Conservation (phyloP, 2,797 vertebrate genomes). For the Geotrypetes seraphini region DNA sequence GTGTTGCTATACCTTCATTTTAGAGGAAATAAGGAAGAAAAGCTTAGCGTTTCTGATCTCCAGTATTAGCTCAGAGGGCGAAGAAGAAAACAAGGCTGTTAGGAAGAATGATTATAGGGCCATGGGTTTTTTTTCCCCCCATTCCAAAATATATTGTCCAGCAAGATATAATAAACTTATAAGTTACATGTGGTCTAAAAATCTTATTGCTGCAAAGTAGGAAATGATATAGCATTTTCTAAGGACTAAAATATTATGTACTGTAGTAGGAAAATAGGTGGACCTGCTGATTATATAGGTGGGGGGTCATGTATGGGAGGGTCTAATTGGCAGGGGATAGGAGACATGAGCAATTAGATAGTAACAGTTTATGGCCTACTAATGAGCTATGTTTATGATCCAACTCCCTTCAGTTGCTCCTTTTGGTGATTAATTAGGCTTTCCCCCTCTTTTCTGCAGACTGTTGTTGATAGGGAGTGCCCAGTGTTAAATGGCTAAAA, state of each 20-base stretch:
- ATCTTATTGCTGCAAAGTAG: no score
- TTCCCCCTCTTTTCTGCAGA: constrained; percentile 55
- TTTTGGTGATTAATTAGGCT: constrained; percentile 70
- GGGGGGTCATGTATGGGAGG: constrained; percentile 11
- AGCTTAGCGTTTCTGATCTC: no score
- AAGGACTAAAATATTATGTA: not conserved
- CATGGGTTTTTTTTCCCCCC: no score
- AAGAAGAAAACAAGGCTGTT: no score
- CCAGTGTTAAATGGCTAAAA: constrained; percentile 77
- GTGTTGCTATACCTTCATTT: no score
- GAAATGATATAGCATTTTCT: not conserved
- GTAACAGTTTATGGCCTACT: constrained; percentile 64
- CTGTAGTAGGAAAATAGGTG: not conserved
- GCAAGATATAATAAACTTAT: no score
- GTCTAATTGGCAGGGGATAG: constrained; percentile 23
- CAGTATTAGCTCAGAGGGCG: no score
- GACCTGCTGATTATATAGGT: not conserved
- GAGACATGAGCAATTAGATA: constrained; percentile 34
- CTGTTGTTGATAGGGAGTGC: constrained; percentile 79
- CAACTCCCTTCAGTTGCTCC: constrained; percentile 63
- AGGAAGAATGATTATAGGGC: no score
- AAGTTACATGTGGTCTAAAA: no score
- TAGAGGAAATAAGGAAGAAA: no score
- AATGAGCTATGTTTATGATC: constrained; percentile 67
- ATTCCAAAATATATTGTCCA: no score